Evolutionary conservation across 2,888 invertebrate species (phyloP).

Genomic region (Nemurella pictetii): DNA sequence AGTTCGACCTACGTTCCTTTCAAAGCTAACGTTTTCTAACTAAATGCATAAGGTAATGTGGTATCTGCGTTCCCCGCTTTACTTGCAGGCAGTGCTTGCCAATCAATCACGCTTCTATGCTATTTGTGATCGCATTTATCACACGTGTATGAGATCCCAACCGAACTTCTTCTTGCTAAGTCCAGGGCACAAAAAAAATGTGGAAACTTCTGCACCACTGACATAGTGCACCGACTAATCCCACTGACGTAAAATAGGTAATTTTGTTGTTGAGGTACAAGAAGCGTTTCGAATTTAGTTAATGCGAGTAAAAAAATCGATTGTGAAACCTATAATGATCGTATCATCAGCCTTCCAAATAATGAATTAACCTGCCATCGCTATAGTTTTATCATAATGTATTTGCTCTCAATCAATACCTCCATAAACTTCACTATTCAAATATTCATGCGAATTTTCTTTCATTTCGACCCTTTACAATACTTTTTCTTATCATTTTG

Average conservation of each 20-base stretch:
- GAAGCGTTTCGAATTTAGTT: neutral
- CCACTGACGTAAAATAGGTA: neutral
- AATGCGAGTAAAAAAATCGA: neutral
- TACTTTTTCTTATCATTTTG: neutral
- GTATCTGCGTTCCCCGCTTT: neutral
- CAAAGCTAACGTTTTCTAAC: slow-evolving; percentile 2
- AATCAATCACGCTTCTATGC: neutral
- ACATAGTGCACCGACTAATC: no score
- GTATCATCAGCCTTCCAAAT: neutral
- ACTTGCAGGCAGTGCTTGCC: neutral
- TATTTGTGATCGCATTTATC: neutral
- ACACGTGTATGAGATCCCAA: neutral
- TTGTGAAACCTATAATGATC: neutral
- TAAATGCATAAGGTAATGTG: neutral
- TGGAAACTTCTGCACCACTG: neutral
- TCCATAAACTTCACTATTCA: neutral
- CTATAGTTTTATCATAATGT: neutral
- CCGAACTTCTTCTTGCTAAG: neutral
- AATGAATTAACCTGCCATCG: neutral
- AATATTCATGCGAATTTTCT: neutral
- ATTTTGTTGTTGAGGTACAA: neutral
- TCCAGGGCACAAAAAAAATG: neutral
- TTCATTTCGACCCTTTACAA: neutral
- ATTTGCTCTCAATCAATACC: neutral
- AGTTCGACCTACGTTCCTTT: neutral